Base-by-base conservation (phyloP, 2,888 invertebrate genomes). In the Watsonalla binaria region DNA sequence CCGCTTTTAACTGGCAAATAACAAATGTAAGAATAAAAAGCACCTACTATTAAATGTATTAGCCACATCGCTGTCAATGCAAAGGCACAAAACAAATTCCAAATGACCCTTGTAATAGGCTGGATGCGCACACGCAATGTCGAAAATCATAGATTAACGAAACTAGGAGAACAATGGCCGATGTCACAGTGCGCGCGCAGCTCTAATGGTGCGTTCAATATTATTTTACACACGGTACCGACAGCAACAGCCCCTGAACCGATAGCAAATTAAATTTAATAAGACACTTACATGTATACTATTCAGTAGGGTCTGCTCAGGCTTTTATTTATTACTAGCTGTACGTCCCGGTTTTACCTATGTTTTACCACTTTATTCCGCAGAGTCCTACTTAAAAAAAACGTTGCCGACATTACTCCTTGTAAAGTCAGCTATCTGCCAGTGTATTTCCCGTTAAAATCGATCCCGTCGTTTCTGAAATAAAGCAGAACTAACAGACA, bases 151-250 rank as follows among this genome's bases (percentile, higher is more conserved):
- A 66, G 67, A 66, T 58, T 54, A 60, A 56, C 54, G 57, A 62
- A 68, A 68, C 65, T 69, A 75, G 74, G 66, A 69, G 76, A 82
- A 85, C 84, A 82, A 84, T 86, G 68, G 78, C 33, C 73, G 68
- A 71, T 81, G 84, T 83, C 81, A 85, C 82, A 85, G 81, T 77
- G 65, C 65, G 66, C 76, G 79, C 76, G 79, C 70, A 54, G 77
- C 63, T 77, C 76, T 83, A 88, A 87, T 87, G 85, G 74, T 78
- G 83, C 87, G 86, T 82, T 76, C 76, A 84, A 84, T 83, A 78
- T 81, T 78, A 78, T 76, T 80, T 82, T 78, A 80, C 78, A 79
- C 78, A 76, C 68, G 56, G 65, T 69, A 71, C 68, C 34, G 65
- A 61, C 58, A 55, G 47, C 50, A 62, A 54, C 45, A 35, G 6